These are phyloP conservation scores for Podargus strigoides DNA, from an alignment of 2,797 vertebrate species.

Conservation along the genomic window DNA sequence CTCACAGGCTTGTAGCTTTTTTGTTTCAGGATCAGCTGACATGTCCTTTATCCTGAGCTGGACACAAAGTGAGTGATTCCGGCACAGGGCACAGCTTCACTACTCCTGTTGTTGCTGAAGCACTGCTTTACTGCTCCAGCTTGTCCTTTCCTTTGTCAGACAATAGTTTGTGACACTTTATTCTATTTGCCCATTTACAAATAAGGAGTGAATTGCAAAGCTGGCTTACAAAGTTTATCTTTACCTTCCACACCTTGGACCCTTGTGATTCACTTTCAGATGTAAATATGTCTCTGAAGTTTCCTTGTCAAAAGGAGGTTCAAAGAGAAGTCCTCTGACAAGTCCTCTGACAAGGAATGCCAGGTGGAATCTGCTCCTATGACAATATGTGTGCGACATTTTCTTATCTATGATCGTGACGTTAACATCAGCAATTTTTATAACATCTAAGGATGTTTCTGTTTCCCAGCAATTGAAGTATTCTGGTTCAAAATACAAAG, in stretches of 20 bases:
- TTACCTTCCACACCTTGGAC: background rate
- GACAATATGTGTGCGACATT: background rate
- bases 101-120: background rate
- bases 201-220: background rate
- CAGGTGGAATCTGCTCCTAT: background rate
- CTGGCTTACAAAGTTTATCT: background rate
- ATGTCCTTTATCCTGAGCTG: constrained; percentile 13
- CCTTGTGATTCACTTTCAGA: background rate
- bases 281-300: background rate
- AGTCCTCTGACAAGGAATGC: background rate
- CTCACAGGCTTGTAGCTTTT: background rate
- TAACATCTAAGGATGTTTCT: background rate
- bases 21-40: background rate
- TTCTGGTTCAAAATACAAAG: constrained; percentile 7
- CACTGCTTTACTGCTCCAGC: background rate
- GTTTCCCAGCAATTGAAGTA: background rate
- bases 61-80: constrained; percentile 5
- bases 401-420: background rate
- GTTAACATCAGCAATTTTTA: background rate
- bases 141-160: background rate
- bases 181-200: background rate
- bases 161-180: background rate
- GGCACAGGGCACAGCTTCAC: background rate
- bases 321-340: background rate
- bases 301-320: background rate